phyloP scores from a whole-genome alignment of 2,888 invertebrate genomes.

The Silvanus unidentatus region DNA sequence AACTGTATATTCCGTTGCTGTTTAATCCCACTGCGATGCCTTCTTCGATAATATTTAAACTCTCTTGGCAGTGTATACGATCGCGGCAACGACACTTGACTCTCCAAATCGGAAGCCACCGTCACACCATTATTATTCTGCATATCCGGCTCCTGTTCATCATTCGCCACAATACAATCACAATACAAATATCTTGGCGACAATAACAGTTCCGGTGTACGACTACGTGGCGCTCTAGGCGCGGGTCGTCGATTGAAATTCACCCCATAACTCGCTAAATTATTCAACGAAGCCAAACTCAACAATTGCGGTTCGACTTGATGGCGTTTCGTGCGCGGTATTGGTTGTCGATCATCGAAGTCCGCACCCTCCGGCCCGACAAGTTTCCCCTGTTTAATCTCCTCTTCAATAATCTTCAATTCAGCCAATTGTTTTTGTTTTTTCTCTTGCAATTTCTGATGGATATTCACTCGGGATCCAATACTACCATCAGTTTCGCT shows the following conservation, averaged over 20 bases:
- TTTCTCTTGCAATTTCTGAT: conserved; percentile 81
- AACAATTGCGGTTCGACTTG: conserved; percentile 53
- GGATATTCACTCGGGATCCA: conserved; percentile 71
- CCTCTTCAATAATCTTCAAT: conserved; percentile 75
- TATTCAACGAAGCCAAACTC: conserved; percentile 46
- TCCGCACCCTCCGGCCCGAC: conserved; percentile 52
- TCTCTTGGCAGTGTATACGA: conserved; percentile 81
- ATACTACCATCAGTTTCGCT: conserved; percentile 73
- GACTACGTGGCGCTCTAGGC: conserved; percentile 49
- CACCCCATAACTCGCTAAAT: conserved; percentile 43
- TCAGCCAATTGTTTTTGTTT: conserved; percentile 83
- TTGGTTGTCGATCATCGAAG: conserved; percentile 56
- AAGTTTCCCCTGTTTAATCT: conserved; percentile 77
- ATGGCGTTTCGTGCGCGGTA: conserved; percentile 63
- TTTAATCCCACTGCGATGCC: conserved; percentile 21
- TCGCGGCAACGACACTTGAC: conserved; percentile 74
- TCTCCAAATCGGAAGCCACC: conserved; percentile 61
- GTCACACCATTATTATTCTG: conserved; percentile 18
- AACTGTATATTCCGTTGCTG: conserved; percentile 58
- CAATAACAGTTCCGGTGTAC: conserved; percentile 73
- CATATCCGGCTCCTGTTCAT: conserved; percentile 35
- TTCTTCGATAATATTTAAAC: conserved; percentile 68
- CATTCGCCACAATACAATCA: conserved; percentile 44
- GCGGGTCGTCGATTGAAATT: conserved; percentile 40
- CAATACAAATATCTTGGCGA: conserved; percentile 66